Base-by-base conservation (phyloP, 2,113 vertebrate genomes). In the Callithrix jacchus region DNA sequence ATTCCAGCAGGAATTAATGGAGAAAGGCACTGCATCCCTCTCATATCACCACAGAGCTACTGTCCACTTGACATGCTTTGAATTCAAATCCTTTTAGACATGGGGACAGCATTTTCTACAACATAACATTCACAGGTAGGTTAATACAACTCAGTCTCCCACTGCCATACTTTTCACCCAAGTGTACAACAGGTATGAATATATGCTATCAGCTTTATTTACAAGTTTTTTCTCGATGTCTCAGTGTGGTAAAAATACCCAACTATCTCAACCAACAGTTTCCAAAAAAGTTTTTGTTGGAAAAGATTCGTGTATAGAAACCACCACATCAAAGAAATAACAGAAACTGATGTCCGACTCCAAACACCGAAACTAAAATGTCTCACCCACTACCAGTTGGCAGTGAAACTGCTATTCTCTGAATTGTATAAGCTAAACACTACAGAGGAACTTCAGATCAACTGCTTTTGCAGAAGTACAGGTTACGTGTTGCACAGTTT, bases 21-120 rank as follows among this genome's bases (percentile, higher is more conserved):
- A 97, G 82, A 96, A 98, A 99, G 98, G 98, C 98, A 98, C 98
- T 98, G 98, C 91, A 92, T 95, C 91, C 95, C 97, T 97, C 97
- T 97, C 77, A 1, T 0, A 90, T 95, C 89, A 96, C 96, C 93
- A 92, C 80, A 83, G 14, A 11, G 3, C 76, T 83, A 79, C 64
- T 18, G 84, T 42, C 96, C 87, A 92, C 77, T 64, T 64, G 47
- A 96, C 91, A 94, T 85, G 94, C 97, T 91, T 64, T 61, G 94
- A 97, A 84, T 30, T 97, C 95, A 81, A 64, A 87, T 42, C 80
- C 84, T 73, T 11, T 7, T 64, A 76, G 77, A 97, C 94, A 25
- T 45, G 54, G 54, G 96, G 85, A 96, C 91, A 79, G 81, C 27
- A 61, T 92, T 88, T 95, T 64, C 95, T 95, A 97, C 83, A 21